These are phyloP conservation scores for Hermodice carunculata DNA, from an alignment of 2,888 invertebrate species.

Conservation along the genomic window DNA sequence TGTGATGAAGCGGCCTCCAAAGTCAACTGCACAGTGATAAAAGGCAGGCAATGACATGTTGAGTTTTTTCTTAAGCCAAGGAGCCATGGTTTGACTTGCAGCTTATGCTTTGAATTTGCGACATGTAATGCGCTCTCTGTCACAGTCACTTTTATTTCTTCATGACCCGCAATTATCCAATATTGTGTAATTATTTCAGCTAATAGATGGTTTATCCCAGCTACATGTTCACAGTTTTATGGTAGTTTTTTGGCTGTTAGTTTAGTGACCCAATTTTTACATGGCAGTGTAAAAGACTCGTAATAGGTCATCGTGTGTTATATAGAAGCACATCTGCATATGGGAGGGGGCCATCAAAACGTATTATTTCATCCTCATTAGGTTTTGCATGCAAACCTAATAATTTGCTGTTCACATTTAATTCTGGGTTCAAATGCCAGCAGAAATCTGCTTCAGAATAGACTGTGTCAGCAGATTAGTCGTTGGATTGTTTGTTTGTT, in stretches of 20 bases:
- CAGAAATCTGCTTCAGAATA: no score
- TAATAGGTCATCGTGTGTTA: conserved; percentile 20
- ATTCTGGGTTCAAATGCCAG: no score
- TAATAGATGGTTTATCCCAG: conserved; percentile 23
- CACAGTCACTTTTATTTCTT: conserved; percentile 11
- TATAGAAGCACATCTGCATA: conserved; percentile 11
- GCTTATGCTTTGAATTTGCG: background rate
- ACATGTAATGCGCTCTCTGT: conserved; percentile 10
- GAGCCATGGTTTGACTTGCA: no score
- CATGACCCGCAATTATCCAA: conserved; percentile 26
- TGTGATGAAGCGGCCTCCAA: conserved; percentile 12
- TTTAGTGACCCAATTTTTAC: conserved; percentile 22
- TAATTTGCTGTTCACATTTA: no score
- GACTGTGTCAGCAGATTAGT: no score
- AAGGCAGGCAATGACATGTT: conserved; percentile 10
- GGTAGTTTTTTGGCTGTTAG: conserved; percentile 23
- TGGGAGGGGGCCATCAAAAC: background rate
- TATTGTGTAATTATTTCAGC: conserved; percentile 16
- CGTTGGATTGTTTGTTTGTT: no score
- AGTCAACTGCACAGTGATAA: conserved; percentile 9
- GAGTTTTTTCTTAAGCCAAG: conserved; percentile 6
- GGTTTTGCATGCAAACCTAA: conserved; percentile 6
- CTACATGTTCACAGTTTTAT: conserved; percentile 15
- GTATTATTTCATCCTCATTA: conserved; percentile 5
- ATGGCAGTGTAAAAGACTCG: conserved; percentile 31